Evolutionary conservation across 2,888 invertebrate species (phyloP).

Genomic region (Tetragonisca angustula): DNA sequence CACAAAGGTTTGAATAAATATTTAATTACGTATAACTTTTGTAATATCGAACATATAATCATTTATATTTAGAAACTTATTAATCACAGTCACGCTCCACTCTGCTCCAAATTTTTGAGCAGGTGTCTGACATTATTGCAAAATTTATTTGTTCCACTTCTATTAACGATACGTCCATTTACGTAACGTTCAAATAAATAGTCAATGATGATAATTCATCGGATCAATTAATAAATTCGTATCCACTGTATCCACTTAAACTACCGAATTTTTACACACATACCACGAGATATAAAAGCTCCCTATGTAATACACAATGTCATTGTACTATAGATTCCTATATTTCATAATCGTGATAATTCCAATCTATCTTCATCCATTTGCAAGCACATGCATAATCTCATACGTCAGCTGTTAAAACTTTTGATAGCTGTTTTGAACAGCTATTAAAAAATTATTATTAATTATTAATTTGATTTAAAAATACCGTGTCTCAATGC

Average conservation of each 20-base stretch:
- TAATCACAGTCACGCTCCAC: too few species aligned
- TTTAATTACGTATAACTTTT: too few species aligned
- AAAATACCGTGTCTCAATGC: too few species aligned
- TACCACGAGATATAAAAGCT: neutral
- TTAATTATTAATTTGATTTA: too few species aligned
- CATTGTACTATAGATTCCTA: neutral
- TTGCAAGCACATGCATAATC: neutral
- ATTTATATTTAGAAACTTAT: too few species aligned
- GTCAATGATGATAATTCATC: neutral
- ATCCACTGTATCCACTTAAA: neutral
- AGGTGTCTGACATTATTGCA: neutral
- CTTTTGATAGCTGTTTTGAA: too few species aligned
- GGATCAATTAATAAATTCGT: neutral
- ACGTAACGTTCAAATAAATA: neutral
- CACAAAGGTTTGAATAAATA: too few species aligned
- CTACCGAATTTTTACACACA: rapidly evolving
- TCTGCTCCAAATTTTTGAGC: too few species aligned
- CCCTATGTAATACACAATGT: neutral
- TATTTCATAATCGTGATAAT: neutral
- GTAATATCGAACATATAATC: too few species aligned
- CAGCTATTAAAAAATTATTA: neutral
- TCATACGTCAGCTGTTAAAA: too few species aligned
- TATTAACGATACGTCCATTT: neutral
- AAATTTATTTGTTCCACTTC: neutral
- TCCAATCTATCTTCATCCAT: rapidly evolving